Evolutionary conservation across 2,113 vertebrate species (phyloP), one percentile per base, ranked within the genome.

Genomic region (Ameiurus melas): DNA sequence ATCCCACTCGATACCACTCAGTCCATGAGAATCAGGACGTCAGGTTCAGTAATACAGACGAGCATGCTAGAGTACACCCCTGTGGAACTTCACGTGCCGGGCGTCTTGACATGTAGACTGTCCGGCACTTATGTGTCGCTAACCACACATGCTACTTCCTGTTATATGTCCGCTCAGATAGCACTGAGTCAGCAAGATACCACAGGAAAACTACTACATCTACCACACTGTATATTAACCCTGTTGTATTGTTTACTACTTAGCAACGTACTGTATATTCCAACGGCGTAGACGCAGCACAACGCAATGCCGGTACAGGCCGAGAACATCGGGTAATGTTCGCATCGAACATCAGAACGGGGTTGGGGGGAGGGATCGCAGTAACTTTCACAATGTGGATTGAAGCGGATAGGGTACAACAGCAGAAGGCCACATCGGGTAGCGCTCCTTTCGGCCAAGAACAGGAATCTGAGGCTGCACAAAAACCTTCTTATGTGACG

Each of bases 1-100:
- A 95, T 95, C 93, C 94, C 43, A 93, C 88, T 94, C 94, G 93
- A 94, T 93, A 91, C 94, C 90, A 89, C 88, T 88, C 92, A 8
- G 62, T 94, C 92, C 93, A 92, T 93, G 94, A 93, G 93, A 93
- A 93, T 91, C 93, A 90, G 86, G 90, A 36, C 64, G 90, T 90
- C 90, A 89, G 62, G 0, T 87, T 33, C 47, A 27, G 71, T 39
- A 70, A 80, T 62, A 43, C 10, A 62, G 80, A 62, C 43, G 33
- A 58, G 16, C 2, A 62, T 30, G 53, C 78, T 71, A 82, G 79
- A 87, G 70, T 68, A 66, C 78, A 82, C 78, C 78, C 78, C 86
- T 87, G 70, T 39, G 83, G 70, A 55, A 53, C 81, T 25, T 70
- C 87, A 20, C 14, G 22, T 79, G 25, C 77, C 33, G 8, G 6